A percentile compares a stretch with the other conserved stretches of the same genome.
Evolutionary conservation across 1,140 invertebrate genomes (phyloP).

Genomic region (Metopolophium dirhodum): DNA sequence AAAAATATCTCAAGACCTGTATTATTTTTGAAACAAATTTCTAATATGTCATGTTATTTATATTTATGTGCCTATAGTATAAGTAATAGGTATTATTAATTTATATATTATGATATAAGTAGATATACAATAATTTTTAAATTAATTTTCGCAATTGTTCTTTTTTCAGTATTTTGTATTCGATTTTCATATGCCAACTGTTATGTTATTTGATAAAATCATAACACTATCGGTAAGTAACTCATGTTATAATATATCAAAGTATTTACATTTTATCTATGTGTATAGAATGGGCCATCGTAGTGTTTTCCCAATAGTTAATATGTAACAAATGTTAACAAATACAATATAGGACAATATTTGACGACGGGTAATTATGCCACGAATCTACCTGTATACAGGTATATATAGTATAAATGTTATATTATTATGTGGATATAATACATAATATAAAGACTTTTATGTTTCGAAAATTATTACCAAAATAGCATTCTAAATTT

Average conservation of each 20-base stretch:
- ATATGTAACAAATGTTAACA: not conserved
- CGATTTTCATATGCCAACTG: conserved; percentile 89
- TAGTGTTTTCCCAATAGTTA: not conserved
- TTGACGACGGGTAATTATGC: not conserved
- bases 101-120: not conserved
- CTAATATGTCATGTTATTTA: not conserved
- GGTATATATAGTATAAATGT: not conserved
- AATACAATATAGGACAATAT: not conserved
- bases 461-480: not conserved
- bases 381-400: not conserved
- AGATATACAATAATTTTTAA: not conserved
- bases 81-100: not conserved
- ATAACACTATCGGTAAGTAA: conserved; percentile 87
- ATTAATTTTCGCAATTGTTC: conserved; percentile 60
- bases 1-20: not conserved
- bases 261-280: not conserved
- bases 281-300: not conserved
- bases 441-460: not conserved
- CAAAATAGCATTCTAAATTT: not conserved
- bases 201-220: conserved; percentile 91
- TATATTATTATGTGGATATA: no score
- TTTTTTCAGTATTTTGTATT: conserved; percentile 90
- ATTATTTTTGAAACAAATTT: not conserved
- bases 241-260: not conserved
- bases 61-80: not conserved